Evolutionary conservation across 1,140 invertebrate species (phyloP), one percentile per base, ranked within the genome.

Genomic region (Calliopsis andreniformis): DNA sequence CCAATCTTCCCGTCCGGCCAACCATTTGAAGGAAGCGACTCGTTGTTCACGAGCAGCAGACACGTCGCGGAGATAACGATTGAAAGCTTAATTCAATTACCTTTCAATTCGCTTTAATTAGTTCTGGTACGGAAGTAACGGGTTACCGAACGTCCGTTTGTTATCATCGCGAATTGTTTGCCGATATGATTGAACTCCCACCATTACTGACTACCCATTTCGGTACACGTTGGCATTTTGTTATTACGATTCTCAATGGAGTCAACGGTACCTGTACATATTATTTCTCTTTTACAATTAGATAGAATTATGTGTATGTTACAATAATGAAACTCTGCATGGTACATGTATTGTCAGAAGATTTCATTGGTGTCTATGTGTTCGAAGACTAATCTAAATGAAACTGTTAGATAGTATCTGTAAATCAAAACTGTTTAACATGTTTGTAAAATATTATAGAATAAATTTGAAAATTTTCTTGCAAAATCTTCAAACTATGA

Each of bases 51-150:
- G 30, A 55, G 14, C 18, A 39, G 49, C 35, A 42, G 61, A 30
- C 59, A 53, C 47, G 39, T 53, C 23, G 59, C 18, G 14, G 25
- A 73, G 70, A 73, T 64, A 66, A 66, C 70, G 70, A 73, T 73
- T 73, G 70, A 42, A 53, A 73, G 70, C 70, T 73, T 73, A 66
- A 73, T 73, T 73, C 61, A 53, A 73, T 73, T 73, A 66, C 59
- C 61, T 73, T 73, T 73, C 70, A 66, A 66, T 73, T 64, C 70
- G 61, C 25, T 55, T 73, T 73, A 73, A 53, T 64, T 73, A 73
- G 47, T 51, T 47, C 55, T 45, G 43, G 43, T 16, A 28, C 42
- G 39, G 68, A 47, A 70, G 56, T 70, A 61, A 61, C 43, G 55
- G 55, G 42, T 68, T 62, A 25, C 12, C 43, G 18, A 62, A 35